Evolutionary conservation across 2,113 vertebrate species (phyloP).

Genomic region (Hydrochoerus hydrochaeris): DNA sequence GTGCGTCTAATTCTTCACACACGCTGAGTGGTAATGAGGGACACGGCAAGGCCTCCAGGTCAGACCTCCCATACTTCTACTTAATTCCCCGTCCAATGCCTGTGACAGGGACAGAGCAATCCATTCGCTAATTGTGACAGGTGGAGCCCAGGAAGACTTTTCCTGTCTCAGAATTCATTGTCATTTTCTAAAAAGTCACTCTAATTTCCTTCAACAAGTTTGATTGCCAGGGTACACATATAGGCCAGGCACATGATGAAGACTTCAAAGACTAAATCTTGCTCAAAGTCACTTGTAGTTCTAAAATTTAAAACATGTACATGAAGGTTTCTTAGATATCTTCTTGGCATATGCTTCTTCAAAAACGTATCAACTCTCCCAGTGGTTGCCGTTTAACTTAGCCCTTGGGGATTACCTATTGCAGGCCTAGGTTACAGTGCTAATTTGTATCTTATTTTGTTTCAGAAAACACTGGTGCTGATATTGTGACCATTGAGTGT

Average conservation of each 20-base stretch:
- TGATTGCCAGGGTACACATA: background rate
- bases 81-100: background rate
- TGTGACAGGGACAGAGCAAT: background rate
- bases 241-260: background rate
- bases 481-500: background rate
- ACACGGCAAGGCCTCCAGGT: background rate
- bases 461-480: background rate
- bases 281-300: background rate
- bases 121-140: background rate
- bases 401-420: background rate
- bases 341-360: background rate
- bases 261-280: background rate
- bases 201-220: constrained; percentile 12
- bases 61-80: background rate
- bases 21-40: background rate
- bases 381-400: background rate
- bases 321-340: background rate
- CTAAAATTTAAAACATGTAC: background rate
- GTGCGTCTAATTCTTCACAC: background rate
- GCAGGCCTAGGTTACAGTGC: background rate
- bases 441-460: background rate
- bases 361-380: background rate
- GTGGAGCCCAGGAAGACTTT: background rate
- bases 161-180: background rate
- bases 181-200: constrained; percentile 30